Percentiles rank a stretch among this genome's conserved stretches.
Evolutionary conservation across 1,140 invertebrate species (phyloP).

Genomic region (Scaptodrosophila lebanonensis): DNA sequence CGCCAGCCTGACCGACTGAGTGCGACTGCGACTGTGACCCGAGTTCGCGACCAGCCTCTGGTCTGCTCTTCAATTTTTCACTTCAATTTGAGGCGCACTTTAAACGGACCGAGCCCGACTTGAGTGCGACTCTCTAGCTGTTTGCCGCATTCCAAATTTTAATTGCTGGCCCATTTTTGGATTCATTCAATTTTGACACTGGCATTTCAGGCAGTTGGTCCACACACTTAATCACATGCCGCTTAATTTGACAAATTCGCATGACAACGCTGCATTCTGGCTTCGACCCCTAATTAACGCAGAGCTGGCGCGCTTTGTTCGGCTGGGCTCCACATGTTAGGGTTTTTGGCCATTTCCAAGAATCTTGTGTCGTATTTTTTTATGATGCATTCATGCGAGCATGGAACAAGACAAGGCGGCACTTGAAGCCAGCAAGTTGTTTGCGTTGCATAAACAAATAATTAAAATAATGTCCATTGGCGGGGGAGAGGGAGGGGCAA

Average conservation of each 20-base stretch:
- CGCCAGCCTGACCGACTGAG: no score
- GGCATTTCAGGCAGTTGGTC: conserved; percentile 20
- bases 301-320: conserved; percentile 17
- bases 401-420: conserved; percentile 21
- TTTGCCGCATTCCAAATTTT: conserved; percentile 15
- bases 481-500: conserved; percentile 16
- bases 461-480: conserved; percentile 60
- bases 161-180: conserved; percentile 66
- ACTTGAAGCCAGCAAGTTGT: conserved; percentile 61
- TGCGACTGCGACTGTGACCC: no score
- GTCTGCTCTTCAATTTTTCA: no score
- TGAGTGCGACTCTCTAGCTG: conserved; percentile 25
- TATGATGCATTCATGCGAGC: conserved; percentile 37
- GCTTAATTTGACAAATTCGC: conserved; percentile 74
- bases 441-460: conserved; percentile 70
- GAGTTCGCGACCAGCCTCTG: no score
- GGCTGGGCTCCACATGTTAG: no score
- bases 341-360: conserved; percentile 33
- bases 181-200: conserved; percentile 54
- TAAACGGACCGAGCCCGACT: no score
- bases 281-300: conserved; percentile 56
- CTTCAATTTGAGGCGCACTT: no score
- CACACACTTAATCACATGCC: conserved; percentile 38
- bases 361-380: conserved; percentile 47
- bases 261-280: conserved; percentile 36